Evolutionary conservation across 2,797 vertebrate species (phyloP), one percentile per base, ranked within the genome.

Genomic region (Pipistrellus nathusii): DNA sequence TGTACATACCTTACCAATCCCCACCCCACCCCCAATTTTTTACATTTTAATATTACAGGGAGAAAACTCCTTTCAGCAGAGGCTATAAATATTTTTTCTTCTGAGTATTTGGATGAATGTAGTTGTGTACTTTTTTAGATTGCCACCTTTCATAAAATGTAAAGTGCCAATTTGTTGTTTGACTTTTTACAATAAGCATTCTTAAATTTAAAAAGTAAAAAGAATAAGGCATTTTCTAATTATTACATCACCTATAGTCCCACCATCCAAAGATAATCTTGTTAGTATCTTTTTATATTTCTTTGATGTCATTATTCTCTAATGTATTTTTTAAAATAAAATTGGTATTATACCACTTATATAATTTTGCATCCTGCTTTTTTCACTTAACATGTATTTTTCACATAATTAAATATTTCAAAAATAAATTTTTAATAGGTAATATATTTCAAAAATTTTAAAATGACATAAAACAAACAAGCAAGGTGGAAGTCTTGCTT

Each of bases 61-160:
- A 86, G 41, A 93, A 87, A 85, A 48, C 6, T 87, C 41, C 46
- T 94, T 83, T 97, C 41, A 85, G 62, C 44, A 82, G 2, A 95
- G 41, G 48, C 48, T 89, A 35, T 96, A 94, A 91, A 84, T 81
- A 69, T 87, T 94, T 89, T 95, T 88, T 44, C 59, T 78, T 95
- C 64, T 89, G 76, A 94, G 12, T 96, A 41, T 96, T 95, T 96
- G 82, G 21, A 69, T 91, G 32, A 48, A 48, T 95, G 68, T 92
- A 57, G 25, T 82, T 91, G 51, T 78, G 8, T 87, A 71, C 85
- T 91, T 90, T 96, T 96, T 92, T 73, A 93, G 82, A 93, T 80
- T 80, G 35, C 8, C 57, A 35, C 32, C 82, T 86, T 96, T 93
- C 81, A 53, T 88, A 88, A 96, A 91, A 71, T 85, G 25, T 59